Conservation (phyloP, 2,797 vertebrate species). For the Typhlichthys subterraneus region DNA sequence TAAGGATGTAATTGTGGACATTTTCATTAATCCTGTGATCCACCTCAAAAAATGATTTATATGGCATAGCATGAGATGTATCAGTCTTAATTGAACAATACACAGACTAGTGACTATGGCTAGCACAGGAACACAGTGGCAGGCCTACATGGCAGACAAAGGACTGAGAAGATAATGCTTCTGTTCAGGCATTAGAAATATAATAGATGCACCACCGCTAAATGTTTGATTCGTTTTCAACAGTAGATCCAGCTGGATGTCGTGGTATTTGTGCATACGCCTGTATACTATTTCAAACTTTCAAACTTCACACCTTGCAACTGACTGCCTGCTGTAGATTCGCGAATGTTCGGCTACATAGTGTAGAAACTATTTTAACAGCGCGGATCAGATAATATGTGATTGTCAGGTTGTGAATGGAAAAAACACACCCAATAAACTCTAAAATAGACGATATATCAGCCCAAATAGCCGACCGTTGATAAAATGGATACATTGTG, state of each 20-base stretch:
- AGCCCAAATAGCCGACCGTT: constrained; percentile 13
- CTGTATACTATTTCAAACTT: neutral
- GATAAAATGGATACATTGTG: constrained; percentile 23
- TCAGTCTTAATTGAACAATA: constrained; percentile 49
- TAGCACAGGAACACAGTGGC: constrained; percentile 45
- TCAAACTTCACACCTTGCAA: constrained; percentile 5
- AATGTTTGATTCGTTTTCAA: neutral
- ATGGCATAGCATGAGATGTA: neutral
- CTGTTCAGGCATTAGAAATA: neutral
- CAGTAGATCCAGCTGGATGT: neutral
- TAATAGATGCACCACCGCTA: neutral
- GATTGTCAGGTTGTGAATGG: constrained; percentile 10
- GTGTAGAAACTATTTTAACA: too few relatives aligned
- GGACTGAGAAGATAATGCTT: neutral
- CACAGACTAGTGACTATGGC: constrained; percentile 48
- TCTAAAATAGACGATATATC: constrained; percentile 1
- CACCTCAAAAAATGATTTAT: constrained; percentile 30
- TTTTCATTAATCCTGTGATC: constrained; percentile 28
- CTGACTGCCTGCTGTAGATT: neutral
- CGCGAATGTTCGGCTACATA: too few relatives aligned
- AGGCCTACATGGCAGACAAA: constrained; percentile 27
- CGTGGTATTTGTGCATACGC: neutral
- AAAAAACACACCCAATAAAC: constrained; percentile 13
- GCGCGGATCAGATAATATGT: constrained; percentile 7
- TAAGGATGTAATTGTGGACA: constrained; percentile 12